Evolutionary conservation across 2,113 vertebrate genomes (phyloP), one percentile per base, ranked within the genome.

Genomic region (Ameiurus melas): DNA sequence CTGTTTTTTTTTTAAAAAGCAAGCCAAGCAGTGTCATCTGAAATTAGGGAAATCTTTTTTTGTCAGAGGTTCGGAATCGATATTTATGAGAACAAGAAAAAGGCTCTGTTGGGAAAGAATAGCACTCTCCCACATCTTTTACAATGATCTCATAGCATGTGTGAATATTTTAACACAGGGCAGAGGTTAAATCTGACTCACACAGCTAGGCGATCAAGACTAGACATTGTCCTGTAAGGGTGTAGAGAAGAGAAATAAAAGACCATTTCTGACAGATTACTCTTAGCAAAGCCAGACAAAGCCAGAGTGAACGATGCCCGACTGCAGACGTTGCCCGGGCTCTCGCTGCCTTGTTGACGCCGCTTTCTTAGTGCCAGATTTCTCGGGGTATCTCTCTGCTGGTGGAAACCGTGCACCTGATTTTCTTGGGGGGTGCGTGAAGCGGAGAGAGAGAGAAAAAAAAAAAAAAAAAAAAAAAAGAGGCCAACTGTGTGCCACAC

Each of bases 281-380:
- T 71, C 85, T 91, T 92, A 92, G 89, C 75, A 51, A 47, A 86
- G 85, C 79, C 84, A 86, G 88, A 83, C 84, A 80, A 47, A 47
- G 6, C 43, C 77, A 36, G 36, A 51, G 75, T 88, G 89, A 90
- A 78, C 66, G 88, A 86, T 90, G 77, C 83, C 70, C 25, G 17
- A 73, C 79, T 77, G 78, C 84, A 87, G 85, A 89, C 62, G 78
- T 71, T 73, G 88, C 89, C 6, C 22, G 43, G 82, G 84, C 85
- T 87, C 81, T 85, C 22, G 75, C 68, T 82, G 75, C 51, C 73
- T 8, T 43, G 58, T 58, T 88, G 85, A 30, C 39, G 88, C 84
- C 16, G 55, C 33, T 13, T 85, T 79, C 80, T 83, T 22, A 25
- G 84, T 9, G 84, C 83, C 82, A 89, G 77, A 70, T 89, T 87